These are phyloP conservation scores for Tromatobia lineatoria DNA, from an alignment of 2,888 invertebrate species.

Conservation along the genomic window DNA sequence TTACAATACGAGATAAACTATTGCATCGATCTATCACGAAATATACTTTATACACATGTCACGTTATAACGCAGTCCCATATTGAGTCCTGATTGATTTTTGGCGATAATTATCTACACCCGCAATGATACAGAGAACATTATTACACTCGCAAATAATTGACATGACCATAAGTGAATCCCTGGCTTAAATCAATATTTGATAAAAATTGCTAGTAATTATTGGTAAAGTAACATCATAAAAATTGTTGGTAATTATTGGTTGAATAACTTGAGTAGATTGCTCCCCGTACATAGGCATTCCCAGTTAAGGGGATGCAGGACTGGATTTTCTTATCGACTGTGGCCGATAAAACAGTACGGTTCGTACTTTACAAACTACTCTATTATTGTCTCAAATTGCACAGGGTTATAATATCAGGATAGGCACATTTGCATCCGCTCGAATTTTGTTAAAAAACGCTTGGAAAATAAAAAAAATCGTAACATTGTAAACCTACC, in stretches of 20 bases:
- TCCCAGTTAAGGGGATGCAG: no score
- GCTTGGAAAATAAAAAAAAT: no score
- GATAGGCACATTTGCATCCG: no score
- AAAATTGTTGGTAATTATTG: conserved; percentile 34
- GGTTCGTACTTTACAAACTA: no score
- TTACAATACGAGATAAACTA: not conserved
- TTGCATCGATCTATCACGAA: conserved; percentile 2
- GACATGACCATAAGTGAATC: not conserved
- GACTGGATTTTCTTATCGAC: no score
- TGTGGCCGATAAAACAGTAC: no score
- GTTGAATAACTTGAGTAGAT: conserved; percentile 40
- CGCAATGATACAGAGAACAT: conserved; percentile 12
- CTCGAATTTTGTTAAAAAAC: no score
- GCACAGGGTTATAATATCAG: no score
- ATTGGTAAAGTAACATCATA: not conserved
- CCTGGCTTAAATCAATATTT: conserved; percentile 3
- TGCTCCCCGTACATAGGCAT: conserved; percentile 53
- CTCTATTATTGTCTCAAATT: no score
- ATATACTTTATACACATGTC: conserved; percentile 26
- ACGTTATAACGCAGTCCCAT: conserved; percentile 3
- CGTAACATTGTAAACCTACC: no score
- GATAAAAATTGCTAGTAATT: conserved; percentile 45
- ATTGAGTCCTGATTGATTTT: conserved; percentile 1
- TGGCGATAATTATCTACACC: not conserved
- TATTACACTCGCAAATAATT: conserved; percentile 51